Evolutionary conservation across 2,797 vertebrate genomes (phyloP).

Genomic region (Sebastes matsubarae): DNA sequence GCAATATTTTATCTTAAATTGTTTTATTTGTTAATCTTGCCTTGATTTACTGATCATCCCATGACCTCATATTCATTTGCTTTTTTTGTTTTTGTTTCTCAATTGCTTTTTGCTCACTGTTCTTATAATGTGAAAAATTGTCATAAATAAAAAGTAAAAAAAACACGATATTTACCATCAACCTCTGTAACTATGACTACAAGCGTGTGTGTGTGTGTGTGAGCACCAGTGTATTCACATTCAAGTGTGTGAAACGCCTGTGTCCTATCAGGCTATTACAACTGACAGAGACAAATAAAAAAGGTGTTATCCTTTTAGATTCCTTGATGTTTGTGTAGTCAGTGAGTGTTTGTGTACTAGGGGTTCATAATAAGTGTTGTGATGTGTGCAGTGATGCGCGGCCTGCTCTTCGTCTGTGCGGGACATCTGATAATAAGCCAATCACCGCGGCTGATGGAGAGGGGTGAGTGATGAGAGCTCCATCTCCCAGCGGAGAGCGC

Average conservation of each 20-base stretch:
- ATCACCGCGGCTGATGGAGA: conserved; percentile 73
- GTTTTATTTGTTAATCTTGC: not conserved
- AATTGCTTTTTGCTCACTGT: not conserved
- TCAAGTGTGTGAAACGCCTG: conserved; percentile 1
- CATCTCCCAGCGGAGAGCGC: conserved; percentile 49
- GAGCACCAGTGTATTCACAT: not conserved
- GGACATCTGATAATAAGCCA: conserved; percentile 80
- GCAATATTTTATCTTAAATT: not conserved
- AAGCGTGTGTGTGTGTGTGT: not conserved
- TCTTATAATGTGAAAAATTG: not conserved
- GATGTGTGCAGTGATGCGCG: conserved; percentile 62
- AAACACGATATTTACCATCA: not conserved
- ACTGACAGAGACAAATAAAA: conserved; percentile 21
- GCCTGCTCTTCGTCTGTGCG: conserved; percentile 58
- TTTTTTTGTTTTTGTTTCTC: not conserved
- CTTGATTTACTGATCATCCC: not conserved
- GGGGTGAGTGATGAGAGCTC: conserved; percentile 73
- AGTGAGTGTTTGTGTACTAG: not conserved
- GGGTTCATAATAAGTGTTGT: not conserved
- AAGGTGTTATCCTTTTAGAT: conserved; percentile 28
- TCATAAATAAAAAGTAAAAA: not conserved
- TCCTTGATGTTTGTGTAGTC: conserved; percentile 22
- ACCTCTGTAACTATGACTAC: not conserved
- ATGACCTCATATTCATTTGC: not conserved
- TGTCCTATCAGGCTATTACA: conserved; percentile 4